Conservation (phyloP, 2,888 invertebrate genomes). For the Drosophila algonquin region DNA sequence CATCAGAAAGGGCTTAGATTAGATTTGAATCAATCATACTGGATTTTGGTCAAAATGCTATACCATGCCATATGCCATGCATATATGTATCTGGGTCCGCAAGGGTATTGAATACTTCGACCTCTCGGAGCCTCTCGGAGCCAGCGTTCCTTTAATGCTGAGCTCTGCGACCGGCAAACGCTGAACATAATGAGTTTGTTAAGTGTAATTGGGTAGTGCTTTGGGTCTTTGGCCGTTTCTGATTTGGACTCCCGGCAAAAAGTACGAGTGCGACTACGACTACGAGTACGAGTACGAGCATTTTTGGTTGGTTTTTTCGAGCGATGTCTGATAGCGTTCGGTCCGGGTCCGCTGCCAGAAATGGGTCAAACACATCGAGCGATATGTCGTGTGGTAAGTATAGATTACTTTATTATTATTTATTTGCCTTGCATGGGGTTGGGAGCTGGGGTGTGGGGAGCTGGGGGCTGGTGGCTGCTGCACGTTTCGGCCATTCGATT, state of each 20-base stretch:
- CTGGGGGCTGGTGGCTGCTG: not conserved
- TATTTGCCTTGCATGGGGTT: conserved; percentile 45
- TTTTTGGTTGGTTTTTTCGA: conserved; percentile 21
- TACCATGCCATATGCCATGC: too few relatives aligned
- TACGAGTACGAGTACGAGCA: not conserved
- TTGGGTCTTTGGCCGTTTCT: conserved; percentile 29
- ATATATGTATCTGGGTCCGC: too few relatives aligned
- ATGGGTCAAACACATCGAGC: conserved; percentile 65
- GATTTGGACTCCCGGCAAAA: conserved; percentile 12
- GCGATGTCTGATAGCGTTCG: conserved; percentile 1
- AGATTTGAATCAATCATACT: too few relatives aligned
- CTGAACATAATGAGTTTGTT: conserved; percentile 76
- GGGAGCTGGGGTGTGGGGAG: conserved; percentile 5
- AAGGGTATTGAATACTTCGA: not conserved
- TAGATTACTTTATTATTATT: conserved; percentile 70
- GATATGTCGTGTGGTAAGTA: conserved; percentile 63
- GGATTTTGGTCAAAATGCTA: too few relatives aligned
- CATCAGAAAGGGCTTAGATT: too few relatives aligned
- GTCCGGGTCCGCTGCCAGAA: conserved; percentile 38
- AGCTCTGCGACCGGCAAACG: conserved; percentile 42
- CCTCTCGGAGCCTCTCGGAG: not conserved
- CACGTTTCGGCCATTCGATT: conserved; percentile 25
- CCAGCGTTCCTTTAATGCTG: not conserved
- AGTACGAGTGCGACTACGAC: not conserved
- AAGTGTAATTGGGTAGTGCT: conserved; percentile 68